These are phyloP conservation scores for Pleuronectes platessa DNA, from an alignment of 2,113 vertebrate species.

Conservation along the genomic window DNA sequence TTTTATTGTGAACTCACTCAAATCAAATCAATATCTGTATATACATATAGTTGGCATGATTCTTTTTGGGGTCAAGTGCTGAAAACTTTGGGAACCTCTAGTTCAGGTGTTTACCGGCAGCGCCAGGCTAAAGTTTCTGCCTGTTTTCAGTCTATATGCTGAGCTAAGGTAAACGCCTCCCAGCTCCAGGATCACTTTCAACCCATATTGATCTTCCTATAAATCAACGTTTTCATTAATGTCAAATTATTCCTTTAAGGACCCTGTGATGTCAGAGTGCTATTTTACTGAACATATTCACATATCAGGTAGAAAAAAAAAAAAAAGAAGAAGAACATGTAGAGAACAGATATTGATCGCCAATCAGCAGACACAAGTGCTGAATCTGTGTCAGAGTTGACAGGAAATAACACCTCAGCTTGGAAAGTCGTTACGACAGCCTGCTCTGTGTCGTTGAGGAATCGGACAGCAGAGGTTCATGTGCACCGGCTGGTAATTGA, in stretches of 20 bases:
- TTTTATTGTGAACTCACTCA: too few species aligned
- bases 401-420: neutral
- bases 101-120: too few species aligned
- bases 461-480: too few species aligned
- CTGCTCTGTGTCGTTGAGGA: neutral
- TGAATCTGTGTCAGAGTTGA: neutral
- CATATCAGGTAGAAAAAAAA: neutral
- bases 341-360: neutral
- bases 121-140: neutral
- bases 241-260: neutral
- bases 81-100: too few species aligned
- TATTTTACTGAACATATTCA: neutral
- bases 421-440: neutral
- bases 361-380: neutral
- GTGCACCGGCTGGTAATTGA: too few species aligned
- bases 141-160: neutral
- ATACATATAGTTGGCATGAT: too few species aligned
- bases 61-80: too few species aligned
- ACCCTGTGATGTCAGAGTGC: neutral
- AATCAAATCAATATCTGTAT: too few species aligned
- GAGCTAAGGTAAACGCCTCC: neutral
- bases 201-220: neutral
- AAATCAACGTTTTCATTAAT: neutral
- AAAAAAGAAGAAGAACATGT: neutral
- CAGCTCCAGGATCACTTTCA: neutral